A percentile compares a stretch with the other conserved stretches of the same genome.
phyloP scores from a whole-genome alignment of 2,113 vertebrate genomes.

The Sakesphorus luctuosus region DNA sequence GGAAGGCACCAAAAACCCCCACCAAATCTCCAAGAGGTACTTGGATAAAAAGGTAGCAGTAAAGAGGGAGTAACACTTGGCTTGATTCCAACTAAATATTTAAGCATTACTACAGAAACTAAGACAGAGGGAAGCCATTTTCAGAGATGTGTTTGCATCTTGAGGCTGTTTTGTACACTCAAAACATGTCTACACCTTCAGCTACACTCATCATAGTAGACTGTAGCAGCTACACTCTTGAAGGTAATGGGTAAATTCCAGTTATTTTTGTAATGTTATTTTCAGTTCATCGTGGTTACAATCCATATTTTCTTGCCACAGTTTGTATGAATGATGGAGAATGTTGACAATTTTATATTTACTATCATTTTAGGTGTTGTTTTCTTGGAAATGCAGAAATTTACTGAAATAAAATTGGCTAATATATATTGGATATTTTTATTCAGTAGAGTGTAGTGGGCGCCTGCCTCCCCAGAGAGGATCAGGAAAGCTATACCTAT shows the following conservation, averaged over 20 bases:
- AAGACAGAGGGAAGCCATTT: background rate
- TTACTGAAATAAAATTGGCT: background rate
- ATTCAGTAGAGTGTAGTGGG: background rate
- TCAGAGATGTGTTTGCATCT: background rate
- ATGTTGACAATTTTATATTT: conserved; percentile 2
- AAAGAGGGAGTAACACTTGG: background rate
- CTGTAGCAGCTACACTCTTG: background rate
- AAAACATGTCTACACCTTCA: background rate
- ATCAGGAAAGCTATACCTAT: background rate
- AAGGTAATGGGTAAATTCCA: conserved; percentile 22
- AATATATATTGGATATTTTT: background rate
- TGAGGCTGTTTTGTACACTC: background rate
- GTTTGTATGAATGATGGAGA: background rate
- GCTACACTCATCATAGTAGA: background rate
- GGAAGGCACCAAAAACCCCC: accelerated
- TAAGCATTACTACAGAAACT: background rate
- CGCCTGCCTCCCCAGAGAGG: background rate
- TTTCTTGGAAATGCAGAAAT: background rate
- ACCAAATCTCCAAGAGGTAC: background rate
- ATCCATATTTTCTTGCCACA: conserved; percentile 8
- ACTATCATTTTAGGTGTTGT: background rate
- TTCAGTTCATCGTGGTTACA: conserved; percentile 23
- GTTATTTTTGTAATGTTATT: conserved; percentile 42
- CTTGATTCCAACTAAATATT: background rate
- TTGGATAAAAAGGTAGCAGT: background rate